Percentiles rank a stretch among this genome's conserved stretches.
Evolutionary conservation across 2,888 invertebrate genomes (phyloP).

Genomic region (Drosophila diplacantha): DNA sequence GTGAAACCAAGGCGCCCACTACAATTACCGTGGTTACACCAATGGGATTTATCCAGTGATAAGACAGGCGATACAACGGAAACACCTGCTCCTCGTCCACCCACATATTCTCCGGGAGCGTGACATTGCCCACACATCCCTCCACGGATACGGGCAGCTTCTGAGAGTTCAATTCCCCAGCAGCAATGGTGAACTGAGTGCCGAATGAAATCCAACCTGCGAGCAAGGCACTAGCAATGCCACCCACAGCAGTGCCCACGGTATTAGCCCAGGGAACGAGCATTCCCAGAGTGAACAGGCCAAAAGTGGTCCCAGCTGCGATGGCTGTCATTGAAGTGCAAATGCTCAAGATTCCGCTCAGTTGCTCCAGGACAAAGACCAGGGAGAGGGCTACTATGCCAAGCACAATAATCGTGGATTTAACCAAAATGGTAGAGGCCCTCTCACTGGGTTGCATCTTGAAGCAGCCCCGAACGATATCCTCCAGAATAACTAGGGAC

Average conservation of each 20-base stretch:
- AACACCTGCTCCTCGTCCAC: slow-evolving; percentile 81
- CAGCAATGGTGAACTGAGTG: slow-evolving; percentile 82
- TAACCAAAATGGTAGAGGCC: slow-evolving; percentile 82
- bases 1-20: slow-evolving; percentile 84
- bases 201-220: slow-evolving; percentile 84
- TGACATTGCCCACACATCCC: slow-evolving; percentile 73
- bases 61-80: slow-evolving; percentile 87
- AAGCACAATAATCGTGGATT: slow-evolving; percentile 81
- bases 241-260: slow-evolving; percentile 82
- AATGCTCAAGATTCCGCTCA: slow-evolving; percentile 89
- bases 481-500: slow-evolving; percentile 89
- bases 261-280: slow-evolving; percentile 88
- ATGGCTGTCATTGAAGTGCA: slow-evolving; percentile 87
- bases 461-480: slow-evolving; percentile 86
- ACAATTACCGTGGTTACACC: slow-evolving; percentile 83
- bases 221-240: slow-evolving; percentile 81
- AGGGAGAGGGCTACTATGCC: slow-evolving; percentile 83
- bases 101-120: slow-evolving; percentile 47
- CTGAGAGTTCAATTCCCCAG: slow-evolving; percentile 80
- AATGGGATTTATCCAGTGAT: slow-evolving; percentile 88
- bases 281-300: slow-evolving; percentile 90
- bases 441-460: slow-evolving; percentile 81
- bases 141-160: slow-evolving; percentile 79
- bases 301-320: slow-evolving; percentile 89
- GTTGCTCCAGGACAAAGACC: slow-evolving; percentile 84